Conservation (phyloP, 1,140 invertebrate genomes). For the Harlomillsia oculata region DNA sequence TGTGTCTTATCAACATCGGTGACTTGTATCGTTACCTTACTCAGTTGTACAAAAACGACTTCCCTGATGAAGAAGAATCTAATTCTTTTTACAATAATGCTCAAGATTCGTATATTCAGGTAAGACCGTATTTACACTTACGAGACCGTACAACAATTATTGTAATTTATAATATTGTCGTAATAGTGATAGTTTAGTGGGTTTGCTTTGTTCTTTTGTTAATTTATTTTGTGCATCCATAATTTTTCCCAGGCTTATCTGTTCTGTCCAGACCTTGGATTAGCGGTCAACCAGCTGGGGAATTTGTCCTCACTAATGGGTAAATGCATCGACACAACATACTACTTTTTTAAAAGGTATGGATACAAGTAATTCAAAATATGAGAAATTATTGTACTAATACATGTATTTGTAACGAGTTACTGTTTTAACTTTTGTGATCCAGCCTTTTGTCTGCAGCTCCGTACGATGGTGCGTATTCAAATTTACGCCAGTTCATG, state of each 20-base stretch:
- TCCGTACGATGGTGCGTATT: conserved; percentile 25
- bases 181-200: too few species aligned
- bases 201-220: too few species aligned
- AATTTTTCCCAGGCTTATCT: conserved; percentile 25
- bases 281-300: conserved; percentile 32
- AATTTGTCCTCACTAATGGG: conserved; percentile 21
- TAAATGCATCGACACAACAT: conserved; percentile 24
- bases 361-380: too few species aligned
- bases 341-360: conserved; percentile 34
- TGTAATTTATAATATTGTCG: too few species aligned
- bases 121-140: too few species aligned
- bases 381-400: neutral
- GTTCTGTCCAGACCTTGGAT: conserved; percentile 20
- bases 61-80: neutral
- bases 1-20: conserved; percentile 26
- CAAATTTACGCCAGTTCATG: conserved; percentile 23
- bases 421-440: neutral
- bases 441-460: conserved; percentile 16
- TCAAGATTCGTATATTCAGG: conserved; percentile 25
- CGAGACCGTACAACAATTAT: too few species aligned
- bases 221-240: neutral
- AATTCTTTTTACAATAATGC: conserved; percentile 17
- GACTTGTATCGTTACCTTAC: conserved; percentile 30
- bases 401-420: neutral
- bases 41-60: conserved; percentile 10